Evolutionary conservation across 2,797 vertebrate species (phyloP).

Genomic region (Hippopotamyrus pictus): DNA sequence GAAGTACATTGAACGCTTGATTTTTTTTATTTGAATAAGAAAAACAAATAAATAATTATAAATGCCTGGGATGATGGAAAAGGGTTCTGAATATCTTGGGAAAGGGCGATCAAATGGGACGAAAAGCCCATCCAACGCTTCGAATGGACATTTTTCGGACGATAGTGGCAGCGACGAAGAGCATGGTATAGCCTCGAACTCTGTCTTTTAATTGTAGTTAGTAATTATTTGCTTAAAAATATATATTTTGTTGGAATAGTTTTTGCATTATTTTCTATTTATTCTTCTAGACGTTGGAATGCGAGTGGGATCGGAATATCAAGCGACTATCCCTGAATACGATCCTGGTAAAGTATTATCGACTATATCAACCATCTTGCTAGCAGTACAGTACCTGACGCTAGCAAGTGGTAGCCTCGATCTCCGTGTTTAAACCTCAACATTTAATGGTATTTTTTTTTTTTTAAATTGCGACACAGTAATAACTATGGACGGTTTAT

Average conservation of each 20-base stretch:
- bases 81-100: slow-evolving; percentile 79
- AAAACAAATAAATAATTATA: slow-evolving; percentile 12
- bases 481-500: not conserved
- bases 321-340: slow-evolving; percentile 86
- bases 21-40: slow-evolving; percentile 8
- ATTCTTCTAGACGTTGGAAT: slow-evolving; percentile 85
- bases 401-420: slow-evolving; percentile 43
- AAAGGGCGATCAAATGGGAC: slow-evolving; percentile 79
- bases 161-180: slow-evolving; percentile 93
- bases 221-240: not conserved
- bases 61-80: slow-evolving; percentile 93
- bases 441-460: not conserved
- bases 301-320: slow-evolving; percentile 90
- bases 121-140: slow-evolving; percentile 78
- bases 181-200: slow-evolving; percentile 84
- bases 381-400: slow-evolving; percentile 34
- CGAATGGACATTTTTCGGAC: slow-evolving; percentile 77
- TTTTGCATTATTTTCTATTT: not conserved
- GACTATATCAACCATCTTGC: slow-evolving; percentile 1
- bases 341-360: slow-evolving; percentile 75
- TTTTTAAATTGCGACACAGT: not conserved
- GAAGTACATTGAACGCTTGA: slow-evolving; percentile 31
- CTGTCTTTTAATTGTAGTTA: not conserved
- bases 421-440: slow-evolving; percentile 10
- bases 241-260: not conserved